Evolutionary conservation across 2,797 vertebrate species (phyloP).

Genomic region (Ptychadena robeensis): DNA sequence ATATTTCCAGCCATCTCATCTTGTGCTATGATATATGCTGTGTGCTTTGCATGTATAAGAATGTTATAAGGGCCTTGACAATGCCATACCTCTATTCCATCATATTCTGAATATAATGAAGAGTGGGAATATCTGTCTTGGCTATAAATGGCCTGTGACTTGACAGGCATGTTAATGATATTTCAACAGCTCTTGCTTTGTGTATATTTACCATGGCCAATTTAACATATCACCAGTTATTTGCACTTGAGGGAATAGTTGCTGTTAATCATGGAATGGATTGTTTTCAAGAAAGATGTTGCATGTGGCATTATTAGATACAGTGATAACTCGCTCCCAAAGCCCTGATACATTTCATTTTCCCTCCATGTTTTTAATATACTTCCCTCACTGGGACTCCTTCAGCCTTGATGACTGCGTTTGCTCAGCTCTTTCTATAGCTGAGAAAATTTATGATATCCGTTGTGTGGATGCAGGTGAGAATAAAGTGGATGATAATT

Average conservation of each 20-base stretch:
- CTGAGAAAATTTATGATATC: not conserved
- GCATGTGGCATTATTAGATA: conserved; percentile 14
- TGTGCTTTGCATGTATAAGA: conserved; percentile 40
- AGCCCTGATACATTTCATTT: conserved; percentile 1
- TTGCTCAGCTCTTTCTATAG: not conserved
- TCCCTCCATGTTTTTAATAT: not conserved
- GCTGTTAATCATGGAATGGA: conserved; percentile 23
- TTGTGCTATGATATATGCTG: conserved; percentile 27
- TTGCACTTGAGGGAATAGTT: conserved; percentile 28
- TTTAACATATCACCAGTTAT: conserved; percentile 35
- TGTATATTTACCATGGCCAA: conserved; percentile 32
- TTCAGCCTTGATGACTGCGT: not conserved
- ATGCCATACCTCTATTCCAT: not conserved
- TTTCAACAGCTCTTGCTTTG: conserved; percentile 21
- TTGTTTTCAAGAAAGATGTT: conserved; percentile 13
- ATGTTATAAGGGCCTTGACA: conserved; percentile 7
- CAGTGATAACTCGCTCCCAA: not conserved
- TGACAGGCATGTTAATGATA: conserved; percentile 40
- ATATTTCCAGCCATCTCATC: conserved; percentile 19
- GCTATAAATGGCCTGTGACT: conserved; percentile 32
- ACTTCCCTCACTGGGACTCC: not conserved
- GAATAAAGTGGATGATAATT: not conserved
- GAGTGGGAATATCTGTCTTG: conserved; percentile 25
- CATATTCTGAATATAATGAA: conserved; percentile 36
- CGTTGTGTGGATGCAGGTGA: not conserved